Evolutionary conservation across 2,888 invertebrate genomes (phyloP).

Genomic region (Eristalis tenax): DNA sequence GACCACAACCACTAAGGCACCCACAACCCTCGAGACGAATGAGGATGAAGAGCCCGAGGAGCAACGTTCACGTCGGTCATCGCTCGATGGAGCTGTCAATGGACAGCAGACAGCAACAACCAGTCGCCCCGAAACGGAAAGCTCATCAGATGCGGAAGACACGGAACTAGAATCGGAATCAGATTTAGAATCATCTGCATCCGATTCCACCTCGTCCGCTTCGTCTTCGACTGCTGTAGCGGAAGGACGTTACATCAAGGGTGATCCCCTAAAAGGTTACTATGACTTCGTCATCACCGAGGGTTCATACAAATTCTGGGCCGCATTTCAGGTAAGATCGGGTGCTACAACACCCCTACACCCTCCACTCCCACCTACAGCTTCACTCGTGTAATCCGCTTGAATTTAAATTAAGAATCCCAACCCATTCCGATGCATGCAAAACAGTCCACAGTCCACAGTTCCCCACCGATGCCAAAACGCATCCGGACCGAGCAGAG

Average conservation of each 20-base stretch:
- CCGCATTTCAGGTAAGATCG: slow-evolving; percentile 88
- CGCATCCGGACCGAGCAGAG: slow-evolving; percentile 1
- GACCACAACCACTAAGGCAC: slow-evolving; percentile 33
- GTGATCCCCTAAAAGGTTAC: slow-evolving; percentile 90
- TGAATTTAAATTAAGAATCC: slow-evolving; percentile 57
- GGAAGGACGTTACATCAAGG: slow-evolving; percentile 81
- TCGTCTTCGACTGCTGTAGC: slow-evolving; percentile 74
- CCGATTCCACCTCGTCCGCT: slow-evolving; percentile 5
- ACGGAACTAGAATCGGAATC: not conserved
- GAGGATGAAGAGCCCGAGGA: not conserved
- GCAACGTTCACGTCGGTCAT: slow-evolving; percentile 59
- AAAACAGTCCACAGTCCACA: not conserved
- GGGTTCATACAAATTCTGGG: slow-evolving; percentile 94
- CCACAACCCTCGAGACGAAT: slow-evolving; percentile 12
- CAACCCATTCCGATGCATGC: slow-evolving; percentile 20
- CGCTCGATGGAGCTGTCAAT: slow-evolving; percentile 16
- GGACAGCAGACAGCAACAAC: not conserved
- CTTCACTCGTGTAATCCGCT: slow-evolving; percentile 54
- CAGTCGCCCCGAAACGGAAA: not conserved
- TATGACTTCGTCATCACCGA: slow-evolving; percentile 94
- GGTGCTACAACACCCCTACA: too few species aligned
- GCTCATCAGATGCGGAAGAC: slow-evolving; percentile 1
- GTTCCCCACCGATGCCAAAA: not conserved
- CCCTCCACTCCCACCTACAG: too few species aligned
- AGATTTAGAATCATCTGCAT: slow-evolving; percentile 39